phyloP scores from a whole-genome alignment of 2,797 vertebrate genomes.

The Cheirogaleus major region DNA sequence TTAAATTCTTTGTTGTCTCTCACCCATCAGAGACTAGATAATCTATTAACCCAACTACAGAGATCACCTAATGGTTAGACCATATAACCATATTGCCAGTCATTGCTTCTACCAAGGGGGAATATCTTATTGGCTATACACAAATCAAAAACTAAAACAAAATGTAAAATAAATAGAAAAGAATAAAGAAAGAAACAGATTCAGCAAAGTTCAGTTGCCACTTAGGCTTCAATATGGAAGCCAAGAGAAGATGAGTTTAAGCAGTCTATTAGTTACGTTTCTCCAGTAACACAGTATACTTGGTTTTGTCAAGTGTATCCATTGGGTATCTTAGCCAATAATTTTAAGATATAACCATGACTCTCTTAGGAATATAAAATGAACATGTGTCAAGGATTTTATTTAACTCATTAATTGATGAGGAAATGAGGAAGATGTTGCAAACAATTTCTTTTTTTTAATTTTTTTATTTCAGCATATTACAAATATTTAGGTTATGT shows the following conservation, averaged over 20 bases:
- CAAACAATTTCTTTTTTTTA: background rate
- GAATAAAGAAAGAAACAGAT: background rate
- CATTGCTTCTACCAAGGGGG: background rate
- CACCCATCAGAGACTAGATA: background rate
- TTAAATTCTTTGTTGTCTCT: constrained; percentile 25
- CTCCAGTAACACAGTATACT: background rate
- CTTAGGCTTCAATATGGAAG: background rate
- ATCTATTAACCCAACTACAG: background rate
- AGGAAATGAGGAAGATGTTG: background rate
- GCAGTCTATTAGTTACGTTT: background rate
- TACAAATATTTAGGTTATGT: too few species aligned
- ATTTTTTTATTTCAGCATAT: too few species aligned
- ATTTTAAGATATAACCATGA: background rate
- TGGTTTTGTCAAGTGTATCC: background rate
- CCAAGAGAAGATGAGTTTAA: constrained; percentile 19
- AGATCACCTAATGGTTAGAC: background rate
- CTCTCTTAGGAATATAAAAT: background rate
- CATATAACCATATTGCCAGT: background rate
- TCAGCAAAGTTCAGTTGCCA: background rate
- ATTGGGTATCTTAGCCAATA: background rate
- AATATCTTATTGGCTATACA: background rate
- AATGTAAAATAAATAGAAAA: constrained; percentile 32
- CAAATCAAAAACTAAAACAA: background rate
- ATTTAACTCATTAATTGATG: background rate
- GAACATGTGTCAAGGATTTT: background rate